Evolutionary conservation across 2,113 vertebrate species (phyloP).

Genomic region (Lophotis ruficrista): DNA sequence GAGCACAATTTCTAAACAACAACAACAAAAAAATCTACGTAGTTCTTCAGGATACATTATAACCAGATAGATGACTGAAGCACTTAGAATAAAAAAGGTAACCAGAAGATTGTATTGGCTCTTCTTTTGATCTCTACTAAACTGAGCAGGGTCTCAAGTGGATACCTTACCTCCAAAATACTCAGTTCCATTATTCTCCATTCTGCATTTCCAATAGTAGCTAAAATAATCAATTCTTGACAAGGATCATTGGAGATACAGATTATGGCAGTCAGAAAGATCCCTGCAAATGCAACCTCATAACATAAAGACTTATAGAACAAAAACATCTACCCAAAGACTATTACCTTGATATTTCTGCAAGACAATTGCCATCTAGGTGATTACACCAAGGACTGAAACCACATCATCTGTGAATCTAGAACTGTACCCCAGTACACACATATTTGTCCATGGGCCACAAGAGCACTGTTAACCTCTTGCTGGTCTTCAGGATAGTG

Average conservation of each 20-base stretch:
- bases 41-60: neutral
- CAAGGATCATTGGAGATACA: neutral
- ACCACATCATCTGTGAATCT: neutral
- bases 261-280: neutral
- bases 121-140: neutral
- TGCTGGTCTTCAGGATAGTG: neutral
- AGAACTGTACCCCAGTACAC: neutral
- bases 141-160: neutral
- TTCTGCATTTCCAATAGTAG: neutral
- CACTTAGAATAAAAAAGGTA: neutral
- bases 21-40: accelerated
- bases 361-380: neutral
- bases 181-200: neutral
- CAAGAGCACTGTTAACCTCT: neutral
- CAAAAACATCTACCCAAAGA: neutral
- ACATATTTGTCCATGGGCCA: neutral
- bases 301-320: neutral
- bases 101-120: neutral
- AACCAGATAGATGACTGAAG: neutral
- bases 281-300: neutral
- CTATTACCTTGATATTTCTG: neutral
- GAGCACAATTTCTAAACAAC: neutral
- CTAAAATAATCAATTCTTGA: neutral
- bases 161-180: neutral
- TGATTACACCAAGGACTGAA: neutral